phyloP scores from a whole-genome alignment of 2,797 vertebrate genomes.

The Coregonus ussuriensis region DNA sequence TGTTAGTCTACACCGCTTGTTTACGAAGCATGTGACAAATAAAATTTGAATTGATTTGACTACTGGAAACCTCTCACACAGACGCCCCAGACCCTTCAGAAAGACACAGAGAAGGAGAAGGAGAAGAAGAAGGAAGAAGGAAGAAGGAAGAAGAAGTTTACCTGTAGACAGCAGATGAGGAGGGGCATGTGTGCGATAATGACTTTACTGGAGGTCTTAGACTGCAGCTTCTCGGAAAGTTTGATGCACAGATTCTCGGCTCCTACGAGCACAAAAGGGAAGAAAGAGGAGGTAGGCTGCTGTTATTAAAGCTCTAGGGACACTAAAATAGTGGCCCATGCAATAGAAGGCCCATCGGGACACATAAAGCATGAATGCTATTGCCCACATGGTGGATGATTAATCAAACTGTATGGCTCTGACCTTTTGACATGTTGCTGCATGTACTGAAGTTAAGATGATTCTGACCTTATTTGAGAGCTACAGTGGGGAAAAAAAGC shows the following conservation, averaged over 20 bases:
- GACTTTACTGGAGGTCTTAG: constrained; percentile 95
- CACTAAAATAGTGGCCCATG: too few species aligned
- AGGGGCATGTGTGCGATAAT: constrained; percentile 95
- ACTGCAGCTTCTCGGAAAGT: constrained; percentile 94
- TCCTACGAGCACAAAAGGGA: constrained; percentile 66
- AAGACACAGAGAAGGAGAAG: neutral
- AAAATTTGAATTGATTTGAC: too few species aligned
- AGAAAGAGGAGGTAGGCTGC: neutral
- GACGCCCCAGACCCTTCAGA: neutral
- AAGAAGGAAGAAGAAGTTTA: constrained; percentile 44
- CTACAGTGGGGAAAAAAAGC: too few species aligned
- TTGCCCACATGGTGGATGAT: too few species aligned
- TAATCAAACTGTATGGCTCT: too few species aligned
- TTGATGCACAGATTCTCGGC: constrained; percentile 95
- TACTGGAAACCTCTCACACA: neutral
- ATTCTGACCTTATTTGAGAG: too few species aligned
- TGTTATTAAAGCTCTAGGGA: neutral
- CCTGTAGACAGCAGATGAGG: constrained; percentile 95
- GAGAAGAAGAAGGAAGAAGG: neutral
- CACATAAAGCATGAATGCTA: too few species aligned
- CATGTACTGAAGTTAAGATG: too few species aligned
- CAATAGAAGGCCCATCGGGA: too few species aligned
- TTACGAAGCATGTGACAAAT: too few species aligned
- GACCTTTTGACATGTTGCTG: too few species aligned
- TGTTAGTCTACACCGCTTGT: too few species aligned